Conservation (phyloP, 2,797 vertebrate genomes). For the Chiloscyllium punctatum region DNA sequence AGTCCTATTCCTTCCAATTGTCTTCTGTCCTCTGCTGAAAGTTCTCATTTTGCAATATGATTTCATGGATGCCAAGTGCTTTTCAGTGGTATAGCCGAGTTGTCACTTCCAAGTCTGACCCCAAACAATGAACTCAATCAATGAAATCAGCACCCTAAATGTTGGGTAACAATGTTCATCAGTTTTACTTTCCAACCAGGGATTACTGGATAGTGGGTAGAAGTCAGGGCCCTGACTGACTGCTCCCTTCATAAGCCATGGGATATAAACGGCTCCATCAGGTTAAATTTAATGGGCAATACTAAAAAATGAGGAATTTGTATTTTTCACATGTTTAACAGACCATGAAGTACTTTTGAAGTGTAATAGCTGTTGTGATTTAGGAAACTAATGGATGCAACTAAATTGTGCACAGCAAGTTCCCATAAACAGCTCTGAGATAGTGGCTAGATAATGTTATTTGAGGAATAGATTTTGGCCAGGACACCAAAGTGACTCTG, state of each 20-base stretch:
- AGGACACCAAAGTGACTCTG: neutral
- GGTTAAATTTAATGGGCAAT: neutral
- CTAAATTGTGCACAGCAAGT: neutral
- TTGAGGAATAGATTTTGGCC: neutral
- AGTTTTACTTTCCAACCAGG: neutral
- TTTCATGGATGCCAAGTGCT: neutral
- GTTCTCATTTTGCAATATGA: neutral
- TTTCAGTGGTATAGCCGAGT: neutral
- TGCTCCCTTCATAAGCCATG: neutral
- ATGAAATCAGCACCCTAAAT: neutral
- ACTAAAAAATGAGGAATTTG: neutral
- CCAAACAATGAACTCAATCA: neutral
- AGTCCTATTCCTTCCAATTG: neutral
- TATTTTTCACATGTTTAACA: neutral
- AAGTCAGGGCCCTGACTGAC: neutral
- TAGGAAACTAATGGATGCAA: neutral
- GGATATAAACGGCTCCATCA: neutral
- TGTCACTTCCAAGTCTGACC: neutral
- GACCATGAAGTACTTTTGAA: neutral
- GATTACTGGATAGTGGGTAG: neutral
- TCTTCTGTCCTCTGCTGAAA: neutral
- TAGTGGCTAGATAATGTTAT: neutral
- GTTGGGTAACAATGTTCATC: neutral
- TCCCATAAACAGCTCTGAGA: neutral
- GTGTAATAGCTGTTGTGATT: neutral